Evolutionary conservation across 1,140 invertebrate genomes (phyloP), one percentile per base, ranked within the genome.

Genomic region (Kradibia gibbosae): DNA sequence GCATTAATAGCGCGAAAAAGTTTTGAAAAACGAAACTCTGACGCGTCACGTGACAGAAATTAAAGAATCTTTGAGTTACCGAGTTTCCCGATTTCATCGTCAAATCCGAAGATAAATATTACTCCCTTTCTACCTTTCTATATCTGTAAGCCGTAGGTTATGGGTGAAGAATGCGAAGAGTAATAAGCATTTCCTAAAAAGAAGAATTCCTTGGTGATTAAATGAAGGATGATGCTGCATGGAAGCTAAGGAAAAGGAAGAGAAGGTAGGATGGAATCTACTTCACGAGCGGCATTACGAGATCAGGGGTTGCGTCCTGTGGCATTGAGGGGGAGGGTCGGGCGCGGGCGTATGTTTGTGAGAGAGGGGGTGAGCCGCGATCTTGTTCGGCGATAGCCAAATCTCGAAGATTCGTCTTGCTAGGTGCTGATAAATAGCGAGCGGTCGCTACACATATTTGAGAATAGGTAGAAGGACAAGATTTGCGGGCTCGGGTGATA

Each of bases 331-430:
- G 25, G 57, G 60, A 3, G 34, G 50, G 13, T 34, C 48, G 53
- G 42, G 3, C 15, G 65, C 28, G n/a, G 25, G 1, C 86, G 87
- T 87, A 89, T 87, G 86, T 87, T 83, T 81, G 84, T 75, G 83
- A 83, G 83, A 84, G 85, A 80, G 85, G 31, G 42, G 25, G 7
- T 25, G 55, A 3, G 10, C 1, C 75, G 83, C 83, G 86, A 87
- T 86, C 85, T 84, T 75, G 75, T 78, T 82, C 78, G 76, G 78
- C 84, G 85, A 87, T 86, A 85, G 83, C 85, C 86, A 84, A 85
- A 86, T 87, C 87, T 86, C 83, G 84, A 83, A 86, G 86, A 86
- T 87, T 87, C 85, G 83, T 86, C 85, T 87, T 86, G 85, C 84
- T 83, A 84, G 83, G 82, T 85, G 84, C 84, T 86, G 86, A 85